phyloP scores from a whole-genome alignment of 2,888 invertebrate genomes.

The Nasonovia ribisnigri region DNA sequence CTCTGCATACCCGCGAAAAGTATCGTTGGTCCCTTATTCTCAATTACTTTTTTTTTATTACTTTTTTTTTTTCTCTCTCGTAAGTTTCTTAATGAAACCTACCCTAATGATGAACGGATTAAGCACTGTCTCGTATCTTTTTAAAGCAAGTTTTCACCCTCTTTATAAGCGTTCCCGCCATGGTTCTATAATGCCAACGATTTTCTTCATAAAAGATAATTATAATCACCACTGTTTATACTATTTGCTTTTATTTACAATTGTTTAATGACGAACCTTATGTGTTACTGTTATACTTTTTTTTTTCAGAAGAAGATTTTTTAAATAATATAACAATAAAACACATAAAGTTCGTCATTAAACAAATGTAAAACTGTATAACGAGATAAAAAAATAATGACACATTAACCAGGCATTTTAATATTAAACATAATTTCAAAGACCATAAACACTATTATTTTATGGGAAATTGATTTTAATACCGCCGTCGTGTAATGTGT shows the following conservation, averaged over 20 bases:
- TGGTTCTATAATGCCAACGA: background rate
- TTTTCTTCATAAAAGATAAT: slow-evolving; percentile 47
- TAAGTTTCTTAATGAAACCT: slow-evolving; percentile 63
- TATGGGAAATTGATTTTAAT: background rate
- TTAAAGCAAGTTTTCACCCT: slow-evolving; percentile 41
- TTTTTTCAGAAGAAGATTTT: too few species aligned
- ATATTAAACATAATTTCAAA: background rate
- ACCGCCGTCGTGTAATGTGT: background rate
- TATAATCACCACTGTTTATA: slow-evolving; percentile 50
- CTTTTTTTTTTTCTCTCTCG: slow-evolving; percentile 32
- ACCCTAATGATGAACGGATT: slow-evolving; percentile 64
- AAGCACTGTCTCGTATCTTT: slow-evolving; percentile 33
- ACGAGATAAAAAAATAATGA: slow-evolving; percentile 9
- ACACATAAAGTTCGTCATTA: too few species aligned
- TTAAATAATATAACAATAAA: too few species aligned
- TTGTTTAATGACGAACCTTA: slow-evolving; percentile 1
- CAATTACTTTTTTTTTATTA: slow-evolving; percentile 47
- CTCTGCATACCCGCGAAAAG: slow-evolving; percentile 30
- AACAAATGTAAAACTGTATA: too few species aligned
- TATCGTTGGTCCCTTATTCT: slow-evolving; percentile 57
- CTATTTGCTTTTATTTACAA: slow-evolving; percentile 41
- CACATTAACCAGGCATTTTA: background rate
- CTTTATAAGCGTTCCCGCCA: slow-evolving; percentile 25
- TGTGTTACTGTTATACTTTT: background rate
- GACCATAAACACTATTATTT: background rate